Percentiles rank a stretch among this genome's conserved stretches.
These are phyloP conservation scores for Tipula unca DNA, from an alignment of 2,888 invertebrate genomes.

Conservation along the genomic window DNA sequence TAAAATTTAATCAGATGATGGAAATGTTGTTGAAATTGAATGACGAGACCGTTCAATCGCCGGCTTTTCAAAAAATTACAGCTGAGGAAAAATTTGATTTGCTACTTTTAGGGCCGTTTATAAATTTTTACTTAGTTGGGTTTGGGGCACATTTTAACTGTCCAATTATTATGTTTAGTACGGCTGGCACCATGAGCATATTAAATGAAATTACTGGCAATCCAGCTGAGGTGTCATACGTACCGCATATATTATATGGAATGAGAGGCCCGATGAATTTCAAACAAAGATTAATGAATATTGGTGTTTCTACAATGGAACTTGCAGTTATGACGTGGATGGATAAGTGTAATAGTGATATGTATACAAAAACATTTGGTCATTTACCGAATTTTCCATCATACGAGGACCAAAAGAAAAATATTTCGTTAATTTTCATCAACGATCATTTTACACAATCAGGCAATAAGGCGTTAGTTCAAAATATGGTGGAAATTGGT, in stretches of 20 bases:
- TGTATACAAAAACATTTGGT: background rate
- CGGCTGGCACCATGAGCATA: conserved; percentile 42
- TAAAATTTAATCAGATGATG: background rate
- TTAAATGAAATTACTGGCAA: conserved; percentile 40
- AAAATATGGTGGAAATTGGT: conserved; percentile 38
- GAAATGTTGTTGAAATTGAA: background rate
- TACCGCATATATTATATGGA: conserved; percentile 28
- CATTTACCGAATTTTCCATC: background rate
- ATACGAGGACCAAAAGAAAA: conserved; percentile 26
- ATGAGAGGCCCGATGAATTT: background rate
- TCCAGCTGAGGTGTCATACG: background rate
- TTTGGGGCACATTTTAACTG: conserved; percentile 32
- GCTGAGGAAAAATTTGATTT: conserved; percentile 30
- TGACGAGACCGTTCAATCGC: conserved; percentile 10
- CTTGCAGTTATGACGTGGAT: background rate
- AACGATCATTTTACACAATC: conserved; percentile 48
- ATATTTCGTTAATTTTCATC: conserved; percentile 42
- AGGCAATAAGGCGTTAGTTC: conserved; percentile 44
- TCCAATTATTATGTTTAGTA: conserved; percentile 36
- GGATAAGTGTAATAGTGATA: background rate
- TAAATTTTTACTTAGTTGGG: conserved; percentile 31
- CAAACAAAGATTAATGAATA: background rate
- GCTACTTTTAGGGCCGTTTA: conserved; percentile 27
- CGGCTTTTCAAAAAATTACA: conserved; percentile 21
- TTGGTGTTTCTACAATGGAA: background rate